Evolutionary conservation across 2,113 vertebrate genomes (phyloP), one percentile per base, ranked within the genome.

Genomic region (Cichladusa arquata): DNA sequence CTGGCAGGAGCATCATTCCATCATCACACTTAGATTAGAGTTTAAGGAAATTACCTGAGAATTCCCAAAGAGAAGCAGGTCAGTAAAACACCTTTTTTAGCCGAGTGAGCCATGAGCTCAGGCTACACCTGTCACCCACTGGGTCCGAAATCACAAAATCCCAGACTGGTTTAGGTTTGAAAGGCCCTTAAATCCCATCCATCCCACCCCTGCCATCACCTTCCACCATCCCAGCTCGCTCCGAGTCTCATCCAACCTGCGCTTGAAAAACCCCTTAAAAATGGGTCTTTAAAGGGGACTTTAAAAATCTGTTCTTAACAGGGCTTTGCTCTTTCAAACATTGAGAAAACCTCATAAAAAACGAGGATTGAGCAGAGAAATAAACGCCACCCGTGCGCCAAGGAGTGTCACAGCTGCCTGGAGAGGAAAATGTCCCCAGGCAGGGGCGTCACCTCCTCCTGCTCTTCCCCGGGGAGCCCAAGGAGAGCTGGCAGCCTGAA

Each of bases 251-350:
- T 31, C 65, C 84, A 54, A 7, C 8, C 64, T 1, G 31, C 11
- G 7, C 33, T 47, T 15, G 29, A 29, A 54, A 61, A 53, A 29
- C 22, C 31, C 53, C 33, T 45, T 16, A 5, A 47, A 45, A 36
- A 45, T 2, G 4, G 1, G 1, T 5, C 17, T 71, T 33, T 33
- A 11, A 51, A 50, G 5, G 0, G 10, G 51, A 8, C 1, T 47
- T 79, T 29, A 6, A 6, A 34, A 34, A 2, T 16, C 20, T 14
- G 0, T 8, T 31, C 22, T 14, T 31, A 9, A 3, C 0, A 48
- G 16, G 24, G 19, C 14, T 78, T 50, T 40, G 36, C 48, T 61
- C 48, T 61, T 76, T 12, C 29, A 23, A 48, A 40, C 14, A 19
- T 4, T 29, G 50, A 81, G 42, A 53, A 81, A 65, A 5, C 11